phyloP scores from a whole-genome alignment of 2,797 vertebrate genomes.

The Pangasius mekongensis region DNA sequence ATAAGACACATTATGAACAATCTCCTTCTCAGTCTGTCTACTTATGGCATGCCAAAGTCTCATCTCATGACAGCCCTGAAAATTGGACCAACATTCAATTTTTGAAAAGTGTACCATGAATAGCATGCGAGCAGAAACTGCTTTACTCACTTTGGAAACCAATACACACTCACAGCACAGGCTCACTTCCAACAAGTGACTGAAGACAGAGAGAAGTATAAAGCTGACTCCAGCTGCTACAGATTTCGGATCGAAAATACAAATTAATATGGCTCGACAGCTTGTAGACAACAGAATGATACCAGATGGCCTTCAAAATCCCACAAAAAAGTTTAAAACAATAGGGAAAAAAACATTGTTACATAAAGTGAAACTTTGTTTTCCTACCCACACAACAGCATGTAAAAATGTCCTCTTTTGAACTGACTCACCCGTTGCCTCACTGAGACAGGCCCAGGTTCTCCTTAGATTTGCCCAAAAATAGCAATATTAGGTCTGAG shows the following conservation, averaged over 20 bases:
- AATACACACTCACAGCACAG: constrained; percentile 35
- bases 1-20: background rate
- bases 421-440: constrained; percentile 39
- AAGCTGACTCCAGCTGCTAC: constrained; percentile 56
- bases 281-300: constrained; percentile 59
- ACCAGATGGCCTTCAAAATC: constrained; percentile 60
- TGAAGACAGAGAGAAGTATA: constrained; percentile 42
- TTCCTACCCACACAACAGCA: constrained; percentile 49
- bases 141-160: constrained; percentile 22
- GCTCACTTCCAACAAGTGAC: constrained; percentile 42
- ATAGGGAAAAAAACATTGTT: constrained; percentile 19
- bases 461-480: constrained; percentile 56
- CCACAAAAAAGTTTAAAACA: constrained; percentile 21
- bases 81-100: constrained; percentile 11
- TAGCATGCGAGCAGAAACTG: constrained; percentile 41
- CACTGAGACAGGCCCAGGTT: constrained; percentile 36
- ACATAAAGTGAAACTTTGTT: constrained; percentile 45
- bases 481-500: constrained; percentile 59
- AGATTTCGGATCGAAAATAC: constrained; percentile 59
- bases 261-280: constrained; percentile 59
- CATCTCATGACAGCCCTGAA: constrained; percentile 6
- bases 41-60: constrained; percentile 25
- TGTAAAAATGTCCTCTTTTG: constrained; percentile 42
- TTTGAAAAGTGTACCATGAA: constrained; percentile 44
- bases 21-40: background rate